Percentiles rank a stretch among this genome's conserved stretches.
Evolutionary conservation across 1,140 invertebrate species (phyloP).

Genomic region (Aphelenchoides avenae): DNA sequence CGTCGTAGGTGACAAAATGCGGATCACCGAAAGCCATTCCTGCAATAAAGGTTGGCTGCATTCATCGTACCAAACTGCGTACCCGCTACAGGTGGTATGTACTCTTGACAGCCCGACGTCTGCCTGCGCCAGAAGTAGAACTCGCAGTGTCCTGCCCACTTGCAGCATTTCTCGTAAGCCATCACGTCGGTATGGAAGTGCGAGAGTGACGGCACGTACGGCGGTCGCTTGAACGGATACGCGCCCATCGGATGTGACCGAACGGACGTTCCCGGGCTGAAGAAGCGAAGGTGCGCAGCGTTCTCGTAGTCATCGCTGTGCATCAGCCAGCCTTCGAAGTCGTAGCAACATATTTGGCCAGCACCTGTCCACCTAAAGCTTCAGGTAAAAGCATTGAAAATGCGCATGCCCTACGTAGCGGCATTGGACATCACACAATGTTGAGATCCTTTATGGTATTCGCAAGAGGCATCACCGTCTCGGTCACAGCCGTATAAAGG

Average conservation of each 20-base stretch:
- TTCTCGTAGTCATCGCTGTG: slow-evolving; percentile 78
- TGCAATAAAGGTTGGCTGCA: slow-evolving; percentile 43
- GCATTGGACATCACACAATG: slow-evolving; percentile 86
- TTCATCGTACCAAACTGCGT: slow-evolving; percentile 36
- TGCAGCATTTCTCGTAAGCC: slow-evolving; percentile 86
- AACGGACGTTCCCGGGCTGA: slow-evolving; percentile 38
- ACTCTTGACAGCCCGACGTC: slow-evolving; percentile 88
- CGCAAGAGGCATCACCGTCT: slow-evolving; percentile 81
- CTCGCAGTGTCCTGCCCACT: slow-evolving; percentile 88
- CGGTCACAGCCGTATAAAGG: slow-evolving; percentile 85
- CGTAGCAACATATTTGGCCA: slow-evolving; percentile 94
- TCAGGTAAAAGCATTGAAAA: slow-evolving; percentile 1
- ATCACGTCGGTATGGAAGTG: slow-evolving; percentile 89
- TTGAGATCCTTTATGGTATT: slow-evolving; percentile 77
- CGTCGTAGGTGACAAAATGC: slow-evolving; percentile 87
- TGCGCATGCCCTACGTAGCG: slow-evolving; percentile 71
- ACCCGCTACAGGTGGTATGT: slow-evolving; percentile 83
- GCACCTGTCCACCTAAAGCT: slow-evolving; percentile 14
- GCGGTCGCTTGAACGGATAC: slow-evolving; percentile 36
- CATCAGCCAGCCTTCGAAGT: slow-evolving; percentile 81
- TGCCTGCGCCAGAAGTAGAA: slow-evolving; percentile 85
- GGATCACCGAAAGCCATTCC: slow-evolving; percentile 84
- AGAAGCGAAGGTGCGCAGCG: slow-evolving; percentile 34
- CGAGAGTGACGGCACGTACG: slow-evolving; percentile 77
- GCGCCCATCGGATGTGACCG: slow-evolving; percentile 33